phyloP scores from a whole-genome alignment of 2,113 vertebrate species.

The Pontoporia blainvillei region DNA sequence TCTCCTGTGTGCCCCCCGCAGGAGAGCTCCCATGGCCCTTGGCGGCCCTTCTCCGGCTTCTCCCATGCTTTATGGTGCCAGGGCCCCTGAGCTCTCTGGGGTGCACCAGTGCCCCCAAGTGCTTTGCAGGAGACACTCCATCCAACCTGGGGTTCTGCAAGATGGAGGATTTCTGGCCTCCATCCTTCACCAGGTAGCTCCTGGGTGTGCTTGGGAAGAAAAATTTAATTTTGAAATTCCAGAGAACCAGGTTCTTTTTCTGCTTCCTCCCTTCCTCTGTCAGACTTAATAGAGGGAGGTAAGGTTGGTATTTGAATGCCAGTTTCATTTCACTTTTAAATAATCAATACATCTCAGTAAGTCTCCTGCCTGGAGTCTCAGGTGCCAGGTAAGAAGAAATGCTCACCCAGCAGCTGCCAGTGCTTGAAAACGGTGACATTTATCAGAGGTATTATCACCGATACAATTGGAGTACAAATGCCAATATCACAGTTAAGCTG shows the following conservation, averaged over 20 bases:
- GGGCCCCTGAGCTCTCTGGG: background rate
- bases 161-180: background rate
- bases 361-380: background rate
- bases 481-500: background rate
- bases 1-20: background rate
- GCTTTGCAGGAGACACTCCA: background rate
- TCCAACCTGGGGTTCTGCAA: background rate
- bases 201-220: background rate
- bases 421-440: background rate
- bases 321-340: slow-evolving; percentile 25
- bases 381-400: background rate
- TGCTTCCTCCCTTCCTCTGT: background rate
- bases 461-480: background rate
- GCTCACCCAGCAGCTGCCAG: background rate
- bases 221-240: slow-evolving; percentile 46
- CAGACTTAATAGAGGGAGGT: background rate
- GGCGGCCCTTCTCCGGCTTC: fast-evolving
- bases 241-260: background rate
- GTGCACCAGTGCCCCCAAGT: background rate
- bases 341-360: background rate
- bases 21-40: background rate
- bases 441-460: background rate
- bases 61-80: background rate
- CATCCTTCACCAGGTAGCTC: background rate
- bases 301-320: background rate